Evolutionary conservation across 2,888 invertebrate species (phyloP), one percentile per base, ranked within the genome.

Genomic region (Dryobota labecula): DNA sequence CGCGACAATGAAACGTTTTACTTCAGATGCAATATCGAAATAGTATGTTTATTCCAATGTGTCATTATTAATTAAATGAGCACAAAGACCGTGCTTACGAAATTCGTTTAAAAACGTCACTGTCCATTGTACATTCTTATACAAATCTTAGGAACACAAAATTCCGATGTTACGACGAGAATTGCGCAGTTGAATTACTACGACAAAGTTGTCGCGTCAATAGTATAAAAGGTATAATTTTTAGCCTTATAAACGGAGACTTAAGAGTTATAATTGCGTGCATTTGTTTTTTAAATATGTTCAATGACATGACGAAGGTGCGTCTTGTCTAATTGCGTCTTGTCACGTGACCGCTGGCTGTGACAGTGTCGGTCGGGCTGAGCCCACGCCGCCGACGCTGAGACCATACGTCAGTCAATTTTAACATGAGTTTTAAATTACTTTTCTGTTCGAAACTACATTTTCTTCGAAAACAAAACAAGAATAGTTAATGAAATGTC

Each of bases 251-350:
- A 15, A 2, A 20, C 4, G 18, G 24, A 15, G 43, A 0, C 30
- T 20, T 77, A 84, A 60, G 61, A 57, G 36, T 30, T 61, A 74
- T 41, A 63, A 76, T 84, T 47, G 75, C 43, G 13, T 79, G 73
- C 9, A 43, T 41, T 9, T 70, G 41, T 54, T 58, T 76, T 77
- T 65, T 51, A 84, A 74, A 72, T 70, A 66, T 54, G 53, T 82
- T 87, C 87, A 89, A 86, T 91, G 89, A 87, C 87, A 90, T 86
- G 86, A 87, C 83, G 86, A 76, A 82, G 83, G 84, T 87, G 84
- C 87, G 87, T 83, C 83, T 86, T 84, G 86, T 89, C 89, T 91
- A 90, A 92, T 91, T 91, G 89, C 88, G 91, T 90, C 84, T 85
- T 82, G 69, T 87, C 89, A 85, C 87, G 88, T 91, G 89, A 88